These are phyloP conservation scores for Parazoanthus darwini DNA, from an alignment of 92 coral and sea anemone genomes.

Conservation along the genomic window DNA sequence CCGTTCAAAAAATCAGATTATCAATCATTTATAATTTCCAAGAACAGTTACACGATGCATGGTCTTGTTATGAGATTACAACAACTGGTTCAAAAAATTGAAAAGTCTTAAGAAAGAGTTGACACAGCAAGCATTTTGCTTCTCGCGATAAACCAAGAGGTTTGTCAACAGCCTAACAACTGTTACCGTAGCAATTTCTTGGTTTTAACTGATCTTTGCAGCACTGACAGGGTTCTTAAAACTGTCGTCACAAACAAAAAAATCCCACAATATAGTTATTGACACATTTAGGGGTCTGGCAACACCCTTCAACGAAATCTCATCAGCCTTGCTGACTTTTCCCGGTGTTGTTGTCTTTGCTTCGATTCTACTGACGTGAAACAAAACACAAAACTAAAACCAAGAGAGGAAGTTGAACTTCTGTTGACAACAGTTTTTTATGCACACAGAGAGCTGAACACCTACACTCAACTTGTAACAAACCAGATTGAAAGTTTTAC, in stretches of 20 bases:
- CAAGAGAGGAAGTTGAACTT: neutral
- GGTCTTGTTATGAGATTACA: too few relatives aligned
- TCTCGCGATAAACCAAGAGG: neutral
- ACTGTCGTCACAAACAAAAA: neutral
- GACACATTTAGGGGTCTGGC: neutral
- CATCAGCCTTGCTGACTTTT: neutral
- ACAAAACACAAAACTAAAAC: too few relatives aligned
- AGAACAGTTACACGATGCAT: too few relatives aligned
- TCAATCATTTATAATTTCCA: too few relatives aligned
- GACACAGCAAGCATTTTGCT: too few relatives aligned
- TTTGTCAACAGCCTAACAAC: conserved; percentile 2
- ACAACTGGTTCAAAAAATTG: neutral
- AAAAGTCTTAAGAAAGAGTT: too few relatives aligned
- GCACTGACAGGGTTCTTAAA: neutral
- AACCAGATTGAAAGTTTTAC: neutral
- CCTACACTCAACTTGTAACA: neutral
- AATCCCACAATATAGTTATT: neutral
- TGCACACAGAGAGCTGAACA: neutral
- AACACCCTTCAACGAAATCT: neutral
- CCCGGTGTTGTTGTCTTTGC: neutral
- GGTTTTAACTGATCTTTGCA: neutral
- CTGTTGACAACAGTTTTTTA: neutral
- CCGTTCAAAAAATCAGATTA: too few relatives aligned
- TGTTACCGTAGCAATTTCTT: neutral
- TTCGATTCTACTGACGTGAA: neutral